Evolutionary conservation across 2,113 vertebrate genomes (phyloP), one percentile per base, ranked within the genome.

Genomic region (Crotalus viridis): DNA sequence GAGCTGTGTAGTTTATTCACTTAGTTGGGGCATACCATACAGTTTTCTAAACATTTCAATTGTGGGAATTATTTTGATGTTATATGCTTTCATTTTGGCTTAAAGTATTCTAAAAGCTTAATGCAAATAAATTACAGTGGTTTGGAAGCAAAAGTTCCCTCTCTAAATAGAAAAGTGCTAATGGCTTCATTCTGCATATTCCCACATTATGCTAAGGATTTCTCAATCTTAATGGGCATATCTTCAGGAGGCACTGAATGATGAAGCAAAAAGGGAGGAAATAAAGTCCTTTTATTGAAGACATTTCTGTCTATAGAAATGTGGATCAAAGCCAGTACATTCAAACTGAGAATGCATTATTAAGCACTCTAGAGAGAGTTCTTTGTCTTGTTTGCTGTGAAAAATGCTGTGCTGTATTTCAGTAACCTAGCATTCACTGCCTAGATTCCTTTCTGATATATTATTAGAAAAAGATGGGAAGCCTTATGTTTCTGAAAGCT

Each of bases 1-100:
- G 99, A 98, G 94, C 55, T 93, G 85, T 94, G 59, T 48, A 4
- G 55, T 87, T 33, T 61, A 51, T 61, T 91, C 51, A 57, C 46
- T n/a, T 21, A 88, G 91, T 24, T 81, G 69, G 28, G 33, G 33
- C 24, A 15, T 22, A 28, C 10, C 4, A 2, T 92, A 28, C 43
- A 7, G 39, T 19, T 91, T 88, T 92, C 48, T 33, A 48, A 87
- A n/a, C 54, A 17, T 61, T 22, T 85, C 56, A 85, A 21, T 85
- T 91, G n/a, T 91, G 24, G 52, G 15, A 85, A 56, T 21, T 59
- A 43, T 48, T 48, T 56, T 64, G 6, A 12, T 1, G n/a, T 9
- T 87, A n/a, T 5, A 64, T 74, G 5, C 17, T 69, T 81, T 56
- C 17, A 56, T 69, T 89, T 61, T 51, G 59, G 13, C 48, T 87